These are phyloP conservation scores for Lota lota DNA, from an alignment of 2,113 vertebrate genomes.

Conservation along the genomic window DNA sequence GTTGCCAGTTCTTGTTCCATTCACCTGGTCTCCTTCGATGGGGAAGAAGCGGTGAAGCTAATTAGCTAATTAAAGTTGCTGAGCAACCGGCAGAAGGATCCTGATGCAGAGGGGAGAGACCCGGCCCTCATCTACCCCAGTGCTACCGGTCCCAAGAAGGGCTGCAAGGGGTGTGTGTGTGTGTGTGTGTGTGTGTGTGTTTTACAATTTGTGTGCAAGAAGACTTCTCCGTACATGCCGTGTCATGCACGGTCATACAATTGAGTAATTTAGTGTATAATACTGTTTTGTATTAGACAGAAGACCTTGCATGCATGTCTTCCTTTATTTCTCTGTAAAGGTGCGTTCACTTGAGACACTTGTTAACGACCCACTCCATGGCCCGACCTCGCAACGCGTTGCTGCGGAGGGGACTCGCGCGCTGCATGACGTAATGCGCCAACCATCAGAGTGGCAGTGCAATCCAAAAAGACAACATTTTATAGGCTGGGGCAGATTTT, in stretches of 20 bases:
- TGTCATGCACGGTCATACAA: background rate
- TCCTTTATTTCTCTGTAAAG: background rate
- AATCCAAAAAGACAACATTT: too few relatives aligned
- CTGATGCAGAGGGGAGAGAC: conserved; percentile 5
- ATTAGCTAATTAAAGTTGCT: conserved; percentile 41
- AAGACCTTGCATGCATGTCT: background rate
- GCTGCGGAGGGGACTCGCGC: too few relatives aligned
- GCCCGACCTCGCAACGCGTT: too few relatives aligned
- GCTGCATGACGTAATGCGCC: too few relatives aligned
- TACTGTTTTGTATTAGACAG: background rate
- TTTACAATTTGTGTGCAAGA: too few relatives aligned
- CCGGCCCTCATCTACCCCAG: conserved; percentile 30
- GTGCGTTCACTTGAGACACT: too few relatives aligned
- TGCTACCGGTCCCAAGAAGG: conserved; percentile 16
- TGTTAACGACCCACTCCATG: too few relatives aligned
- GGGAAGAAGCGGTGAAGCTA: conserved; percentile 31
- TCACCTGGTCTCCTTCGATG: conserved; percentile 13
- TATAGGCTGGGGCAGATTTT: too few relatives aligned
- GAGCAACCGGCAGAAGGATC: conserved; percentile 40
- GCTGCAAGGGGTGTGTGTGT: background rate
- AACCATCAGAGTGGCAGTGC: too few relatives aligned
- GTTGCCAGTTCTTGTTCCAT: conserved; percentile 16
- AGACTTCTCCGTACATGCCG: background rate
- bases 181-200: background rate
- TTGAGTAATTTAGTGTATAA: background rate